Evolutionary conservation across 92 coral and sea anemone genomes (phyloP).

Genomic region (Epizoanthus stellaris): DNA sequence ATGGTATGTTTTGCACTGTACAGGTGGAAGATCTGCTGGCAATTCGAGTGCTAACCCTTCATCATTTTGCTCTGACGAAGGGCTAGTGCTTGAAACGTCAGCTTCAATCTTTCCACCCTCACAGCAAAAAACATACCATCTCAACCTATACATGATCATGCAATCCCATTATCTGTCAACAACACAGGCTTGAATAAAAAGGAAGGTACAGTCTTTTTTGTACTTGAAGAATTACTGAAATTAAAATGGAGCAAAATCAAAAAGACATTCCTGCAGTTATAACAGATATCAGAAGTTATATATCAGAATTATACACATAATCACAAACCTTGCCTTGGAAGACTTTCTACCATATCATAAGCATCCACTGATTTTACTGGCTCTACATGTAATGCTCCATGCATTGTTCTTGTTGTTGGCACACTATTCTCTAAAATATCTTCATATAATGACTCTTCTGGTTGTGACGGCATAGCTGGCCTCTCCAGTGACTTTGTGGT

Average conservation of each 20-base stretch:
- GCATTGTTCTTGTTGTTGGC: not conserved
- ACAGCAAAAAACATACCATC: too few species aligned
- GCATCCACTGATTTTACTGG: not conserved
- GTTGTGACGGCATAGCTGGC: not conserved
- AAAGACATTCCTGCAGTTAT: not conserved
- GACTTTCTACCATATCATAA: not conserved
- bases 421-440: not conserved
- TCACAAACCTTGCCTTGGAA: constrained; percentile 3
- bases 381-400: not conserved
- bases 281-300: not conserved
- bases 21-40: too few species aligned
- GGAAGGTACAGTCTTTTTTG: not conserved
- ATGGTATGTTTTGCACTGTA: too few species aligned
- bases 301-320: too few species aligned
- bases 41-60: too few species aligned
- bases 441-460: not conserved
- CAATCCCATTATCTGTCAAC: too few species aligned
- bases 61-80: too few species aligned
- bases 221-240: not conserved
- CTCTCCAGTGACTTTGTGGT: constrained; percentile 28
- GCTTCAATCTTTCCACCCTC: too few species aligned
- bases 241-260: not conserved
- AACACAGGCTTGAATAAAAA: not conserved
- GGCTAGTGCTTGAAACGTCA: too few species aligned
- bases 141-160: too few species aligned